Percentiles rank a stretch among this genome's conserved stretches.
Conservation (phyloP, 2,888 invertebrate species). For the Spilarctia lutea region DNA sequence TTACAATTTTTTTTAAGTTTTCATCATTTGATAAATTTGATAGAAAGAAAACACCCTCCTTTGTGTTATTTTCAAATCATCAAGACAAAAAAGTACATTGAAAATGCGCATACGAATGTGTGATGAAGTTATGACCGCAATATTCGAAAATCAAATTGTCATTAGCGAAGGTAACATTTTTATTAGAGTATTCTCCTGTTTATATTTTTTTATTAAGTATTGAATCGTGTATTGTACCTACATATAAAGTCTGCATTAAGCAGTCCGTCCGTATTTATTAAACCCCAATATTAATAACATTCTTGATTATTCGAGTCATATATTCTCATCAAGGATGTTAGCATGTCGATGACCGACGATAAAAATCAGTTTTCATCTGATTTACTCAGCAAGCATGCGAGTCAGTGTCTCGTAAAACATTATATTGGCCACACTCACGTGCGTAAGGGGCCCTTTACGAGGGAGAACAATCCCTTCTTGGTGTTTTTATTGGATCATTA, state of each 20-base stretch:
- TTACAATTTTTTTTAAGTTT: too few species aligned
- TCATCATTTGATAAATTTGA: not conserved
- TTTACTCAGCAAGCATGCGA: constrained; percentile 28
- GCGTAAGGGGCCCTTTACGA: constrained; percentile 25
- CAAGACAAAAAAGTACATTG: too few species aligned
- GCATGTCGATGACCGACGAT: constrained; percentile 36
- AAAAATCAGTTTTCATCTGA: constrained; percentile 42
- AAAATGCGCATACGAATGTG: too few species aligned
- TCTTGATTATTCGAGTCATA: constrained; percentile 31
- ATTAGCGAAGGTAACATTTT: not conserved
- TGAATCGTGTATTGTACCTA: too few species aligned
- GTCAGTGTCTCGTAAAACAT: constrained; percentile 50
- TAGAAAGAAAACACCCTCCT: too few species aligned
- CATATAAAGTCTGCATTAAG: not conserved
- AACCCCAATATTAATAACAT: not conserved
- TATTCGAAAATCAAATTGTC: not conserved
- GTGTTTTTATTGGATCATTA: constrained; percentile 17
- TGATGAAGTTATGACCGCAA: not conserved
- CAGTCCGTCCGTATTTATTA: not conserved
- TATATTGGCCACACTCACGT: constrained; percentile 56
- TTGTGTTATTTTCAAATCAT: not conserved
- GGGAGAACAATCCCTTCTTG: constrained; percentile 14
- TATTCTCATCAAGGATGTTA: constrained; percentile 26
- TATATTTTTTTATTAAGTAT: too few species aligned
- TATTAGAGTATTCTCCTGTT: not conserved